These are phyloP conservation scores for Gymnothorax javanicus DNA, from an alignment of 2,797 vertebrate species.

Conservation along the genomic window DNA sequence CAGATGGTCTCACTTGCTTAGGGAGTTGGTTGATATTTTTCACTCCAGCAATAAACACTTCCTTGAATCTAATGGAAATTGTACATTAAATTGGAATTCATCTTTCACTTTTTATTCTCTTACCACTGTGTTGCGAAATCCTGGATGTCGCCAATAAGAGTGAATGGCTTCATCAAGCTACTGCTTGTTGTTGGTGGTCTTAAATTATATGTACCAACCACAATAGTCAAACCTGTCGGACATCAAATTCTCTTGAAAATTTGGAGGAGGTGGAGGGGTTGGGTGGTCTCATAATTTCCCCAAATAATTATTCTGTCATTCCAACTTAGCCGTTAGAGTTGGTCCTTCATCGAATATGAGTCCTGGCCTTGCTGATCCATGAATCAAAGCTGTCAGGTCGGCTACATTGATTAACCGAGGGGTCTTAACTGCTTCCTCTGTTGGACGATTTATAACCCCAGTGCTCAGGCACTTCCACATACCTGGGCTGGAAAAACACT, in stretches of 20 bases:
- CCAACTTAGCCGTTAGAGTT: conserved; percentile 21
- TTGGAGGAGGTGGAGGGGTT: no score
- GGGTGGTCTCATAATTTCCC: background rate
- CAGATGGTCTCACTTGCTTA: background rate
- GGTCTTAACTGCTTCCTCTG: conserved; percentile 44
- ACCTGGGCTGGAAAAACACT: background rate
- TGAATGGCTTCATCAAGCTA: background rate
- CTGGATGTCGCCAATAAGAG: background rate
- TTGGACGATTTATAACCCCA: conserved; percentile 19
- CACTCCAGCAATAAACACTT: background rate
- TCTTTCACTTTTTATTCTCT: background rate
- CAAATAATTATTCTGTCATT: conserved; percentile 4
- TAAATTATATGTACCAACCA: background rate
- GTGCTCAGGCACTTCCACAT: background rate
- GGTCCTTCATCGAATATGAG: background rate
- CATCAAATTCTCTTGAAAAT: conserved; percentile 3
- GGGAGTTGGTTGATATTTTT: background rate
- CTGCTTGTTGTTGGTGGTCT: background rate
- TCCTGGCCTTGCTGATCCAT: conserved; percentile 27
- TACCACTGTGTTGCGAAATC: background rate
- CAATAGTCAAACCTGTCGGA: background rate
- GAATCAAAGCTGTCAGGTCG: conserved; percentile 35
- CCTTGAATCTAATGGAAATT: background rate
- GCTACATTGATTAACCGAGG: conserved; percentile 52
- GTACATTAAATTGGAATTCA: background rate